These are phyloP conservation scores for Oreocharis arfaki DNA, from an alignment of 2,113 vertebrate species.

Conservation along the genomic window DNA sequence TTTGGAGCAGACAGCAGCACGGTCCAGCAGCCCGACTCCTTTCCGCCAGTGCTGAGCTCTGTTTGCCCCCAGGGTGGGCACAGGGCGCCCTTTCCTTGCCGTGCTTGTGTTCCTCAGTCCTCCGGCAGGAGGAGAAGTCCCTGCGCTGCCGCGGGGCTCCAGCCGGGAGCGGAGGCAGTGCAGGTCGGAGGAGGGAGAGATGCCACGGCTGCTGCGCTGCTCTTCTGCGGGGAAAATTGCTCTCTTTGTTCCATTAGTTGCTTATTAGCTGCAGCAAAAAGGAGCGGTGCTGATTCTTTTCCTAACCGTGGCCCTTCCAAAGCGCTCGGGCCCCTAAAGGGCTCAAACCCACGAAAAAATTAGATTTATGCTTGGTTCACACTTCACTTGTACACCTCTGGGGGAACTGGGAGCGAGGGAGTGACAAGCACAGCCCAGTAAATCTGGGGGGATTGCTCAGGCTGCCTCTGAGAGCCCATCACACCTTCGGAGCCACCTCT, in stretches of 20 bases:
- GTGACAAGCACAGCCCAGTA: not conserved
- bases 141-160: not conserved
- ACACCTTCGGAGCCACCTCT: not conserved
- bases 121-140: not conserved
- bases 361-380: not conserved
- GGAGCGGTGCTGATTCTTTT: not conserved
- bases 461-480: not conserved
- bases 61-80: not conserved
- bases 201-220: accelerated
- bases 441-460: not conserved
- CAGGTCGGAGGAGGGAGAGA: not conserved
- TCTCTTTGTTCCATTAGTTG: not conserved
- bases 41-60: too few relatives aligned
- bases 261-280: not conserved
- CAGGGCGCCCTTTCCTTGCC: not conserved
- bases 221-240: accelerated
- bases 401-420: not conserved
- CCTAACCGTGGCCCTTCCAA: not conserved
- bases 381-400: not conserved
- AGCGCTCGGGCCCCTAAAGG: not conserved
- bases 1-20: not conserved
- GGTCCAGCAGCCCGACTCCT: accelerated
- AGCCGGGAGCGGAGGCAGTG: not conserved
- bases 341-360: not conserved
- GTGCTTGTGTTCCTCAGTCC: not conserved